phyloP scores from a whole-genome alignment of 2,113 vertebrate species.

The Bagarius yarrelli region DNA sequence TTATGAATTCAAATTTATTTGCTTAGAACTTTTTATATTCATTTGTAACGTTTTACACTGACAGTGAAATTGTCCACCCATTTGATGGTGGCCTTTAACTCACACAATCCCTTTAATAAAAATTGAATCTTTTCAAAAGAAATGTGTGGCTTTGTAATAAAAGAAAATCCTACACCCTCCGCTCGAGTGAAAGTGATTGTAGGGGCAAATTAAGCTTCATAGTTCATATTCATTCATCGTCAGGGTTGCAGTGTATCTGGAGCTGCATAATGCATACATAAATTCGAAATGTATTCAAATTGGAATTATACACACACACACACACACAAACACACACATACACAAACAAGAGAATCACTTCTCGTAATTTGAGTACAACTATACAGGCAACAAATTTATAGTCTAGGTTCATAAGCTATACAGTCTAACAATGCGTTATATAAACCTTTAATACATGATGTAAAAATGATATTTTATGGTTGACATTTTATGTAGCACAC shows the following conservation, averaged over 20 bases:
- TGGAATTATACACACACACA: no score
- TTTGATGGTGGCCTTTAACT: neutral
- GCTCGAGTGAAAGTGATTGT: conserved; percentile 26
- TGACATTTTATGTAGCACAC: no score
- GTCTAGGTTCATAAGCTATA: no score
- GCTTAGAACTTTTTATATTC: neutral
- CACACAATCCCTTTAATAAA: neutral
- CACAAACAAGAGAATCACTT: neutral
- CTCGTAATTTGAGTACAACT: neutral
- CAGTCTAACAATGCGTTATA: neutral
- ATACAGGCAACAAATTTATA: neutral
- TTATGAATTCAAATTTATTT: neutral
- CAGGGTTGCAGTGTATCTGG: neutral
- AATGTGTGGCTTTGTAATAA: conserved; percentile 14
- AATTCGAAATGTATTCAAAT: no score
- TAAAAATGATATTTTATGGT: neutral
- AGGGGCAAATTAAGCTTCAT: neutral
- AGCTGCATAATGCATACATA: neutral
- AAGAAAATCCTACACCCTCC: conserved; percentile 9
- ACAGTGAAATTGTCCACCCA: neutral
- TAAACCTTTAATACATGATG: neutral
- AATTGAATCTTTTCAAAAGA: conserved; percentile 16
- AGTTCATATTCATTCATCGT: neutral
- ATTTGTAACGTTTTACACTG: neutral
- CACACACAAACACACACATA: neutral